Evolutionary conservation across 1,140 invertebrate genomes (phyloP), one percentile per base, ranked within the genome.

Genomic region (Cyclargus thomasi): DNA sequence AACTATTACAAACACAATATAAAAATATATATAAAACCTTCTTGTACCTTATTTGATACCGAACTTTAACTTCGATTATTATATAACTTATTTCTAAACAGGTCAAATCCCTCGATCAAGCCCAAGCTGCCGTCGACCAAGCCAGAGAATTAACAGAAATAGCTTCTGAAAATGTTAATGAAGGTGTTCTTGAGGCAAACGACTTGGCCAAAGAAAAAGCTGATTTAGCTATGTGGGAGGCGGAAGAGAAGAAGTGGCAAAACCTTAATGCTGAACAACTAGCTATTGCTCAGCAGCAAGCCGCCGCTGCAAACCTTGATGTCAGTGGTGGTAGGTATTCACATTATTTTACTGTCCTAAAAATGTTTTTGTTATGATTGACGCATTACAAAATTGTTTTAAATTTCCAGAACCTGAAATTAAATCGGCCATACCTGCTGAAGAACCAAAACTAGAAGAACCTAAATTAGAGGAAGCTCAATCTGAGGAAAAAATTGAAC

Each of bases 201-300:
- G 75, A 81, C 22, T 55, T 72, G 36, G 75, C 22, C 1, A 80
- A 83, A 35, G 84, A 83, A 21, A 80, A 75, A 29, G 70, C 64
- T 20, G 55, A 59, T 8, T 11, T 59, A 21, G 55, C 55, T 20
- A 0, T 20, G 55, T 59, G 55, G 55, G 55, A 20, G 20, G 17
- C 17, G 1, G 55, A 84, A 21, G 82, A 84, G 14, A 78, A 79
- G 70, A 79, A 81, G 70, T 82, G 79, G 82, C 79, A 81, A 66
- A 77, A 79, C 16, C 18, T 82, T 2, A 76, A 82, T 23, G 80
- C 80, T 21, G 18, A 78, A 2, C 75, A 80, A 64, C 77, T 77
- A 0, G 75, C 75, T 64, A 73, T 80, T 47, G 82, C 82, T 14
- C 76, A 82, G 59, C 39, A 80, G 1, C 77, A 82, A 11, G 82